Evolutionary conservation across 2,888 invertebrate species (phyloP).

Genomic region (Linnaemya vulpina): DNA sequence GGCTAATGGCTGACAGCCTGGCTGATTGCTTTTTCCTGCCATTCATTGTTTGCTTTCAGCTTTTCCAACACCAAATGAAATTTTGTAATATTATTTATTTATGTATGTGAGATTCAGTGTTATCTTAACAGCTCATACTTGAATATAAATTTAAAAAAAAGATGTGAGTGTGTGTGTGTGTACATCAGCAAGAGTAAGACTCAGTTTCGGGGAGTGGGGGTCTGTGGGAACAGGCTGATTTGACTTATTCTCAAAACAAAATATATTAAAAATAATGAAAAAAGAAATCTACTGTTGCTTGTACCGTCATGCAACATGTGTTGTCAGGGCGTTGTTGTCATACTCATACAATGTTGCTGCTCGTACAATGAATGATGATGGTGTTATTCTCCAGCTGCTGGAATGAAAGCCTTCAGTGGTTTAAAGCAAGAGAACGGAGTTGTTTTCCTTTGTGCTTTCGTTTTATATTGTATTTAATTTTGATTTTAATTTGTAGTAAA

Average conservation of each 20-base stretch:
- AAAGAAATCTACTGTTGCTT: neutral
- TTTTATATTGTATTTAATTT: constrained; percentile 76
- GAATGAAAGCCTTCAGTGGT: constrained; percentile 23
- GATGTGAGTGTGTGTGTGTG: too few relatives aligned
- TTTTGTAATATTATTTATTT: constrained; percentile 38
- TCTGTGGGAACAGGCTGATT: constrained; percentile 39
- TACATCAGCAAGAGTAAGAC: neutral
- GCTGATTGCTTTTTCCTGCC: neutral
- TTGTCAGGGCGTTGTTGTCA: constrained; percentile 39
- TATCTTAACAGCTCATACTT: constrained; percentile 51
- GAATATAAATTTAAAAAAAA: constrained; percentile 31
- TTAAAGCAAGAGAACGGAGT: constrained; percentile 1
- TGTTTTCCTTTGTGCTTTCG: constrained; percentile 20
- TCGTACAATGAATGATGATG: constrained; percentile 41
- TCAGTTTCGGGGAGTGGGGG: too few relatives aligned
- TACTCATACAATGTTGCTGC: too few relatives aligned
- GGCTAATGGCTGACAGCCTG: constrained; percentile 27
- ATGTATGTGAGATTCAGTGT: constrained; percentile 43
- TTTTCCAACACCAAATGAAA: constrained; percentile 43
- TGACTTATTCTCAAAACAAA: constrained; percentile 60
- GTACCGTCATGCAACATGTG: constrained; percentile 63
- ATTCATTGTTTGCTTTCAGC: constrained; percentile 28
- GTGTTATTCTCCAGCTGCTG: constrained; percentile 30
- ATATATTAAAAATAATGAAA: constrained; percentile 39
- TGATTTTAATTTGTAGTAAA: constrained; percentile 81